Evolutionary conservation across 1,140 invertebrate genomes (phyloP).

Genomic region (Caenorhabditis briggsae): DNA sequence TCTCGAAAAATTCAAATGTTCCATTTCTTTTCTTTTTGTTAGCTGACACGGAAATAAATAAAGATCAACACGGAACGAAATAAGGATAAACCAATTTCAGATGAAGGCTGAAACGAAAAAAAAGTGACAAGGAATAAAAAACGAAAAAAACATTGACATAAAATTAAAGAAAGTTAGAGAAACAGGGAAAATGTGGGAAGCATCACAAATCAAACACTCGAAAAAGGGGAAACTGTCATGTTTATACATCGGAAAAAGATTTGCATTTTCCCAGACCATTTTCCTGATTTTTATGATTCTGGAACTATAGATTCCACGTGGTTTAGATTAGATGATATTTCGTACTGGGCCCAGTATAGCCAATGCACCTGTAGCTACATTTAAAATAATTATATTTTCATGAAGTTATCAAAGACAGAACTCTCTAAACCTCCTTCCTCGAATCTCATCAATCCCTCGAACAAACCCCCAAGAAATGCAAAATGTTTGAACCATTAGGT

Average conservation of each 20-base stretch:
- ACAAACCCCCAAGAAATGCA: background rate
- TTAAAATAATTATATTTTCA: too few relatives aligned
- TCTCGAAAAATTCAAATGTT: background rate
- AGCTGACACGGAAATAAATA: background rate
- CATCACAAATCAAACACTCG: too few relatives aligned
- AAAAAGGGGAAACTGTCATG: too few relatives aligned
- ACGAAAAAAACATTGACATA: background rate
- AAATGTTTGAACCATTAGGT: conserved; percentile 47
- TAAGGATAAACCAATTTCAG: conserved; percentile 31
- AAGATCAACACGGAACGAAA: background rate
- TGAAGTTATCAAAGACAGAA: too few relatives aligned
- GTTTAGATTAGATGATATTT: background rate
- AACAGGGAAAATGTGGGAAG: background rate
- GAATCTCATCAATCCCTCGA: too few relatives aligned
- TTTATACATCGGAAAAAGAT: too few relatives aligned
- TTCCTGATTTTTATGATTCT: background rate
- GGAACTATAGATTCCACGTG: background rate
- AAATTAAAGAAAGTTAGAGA: background rate
- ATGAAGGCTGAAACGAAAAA: background rate
- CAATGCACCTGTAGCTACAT: too few relatives aligned
- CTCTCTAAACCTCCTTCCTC: too few relatives aligned
- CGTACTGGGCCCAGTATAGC: too few relatives aligned
- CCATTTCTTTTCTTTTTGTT: background rate
- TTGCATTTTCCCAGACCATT: too few relatives aligned
- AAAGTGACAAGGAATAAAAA: background rate